Base-by-base conservation (phyloP, 1,140 invertebrate genomes). In the Armadillidium nasatum region DNA sequence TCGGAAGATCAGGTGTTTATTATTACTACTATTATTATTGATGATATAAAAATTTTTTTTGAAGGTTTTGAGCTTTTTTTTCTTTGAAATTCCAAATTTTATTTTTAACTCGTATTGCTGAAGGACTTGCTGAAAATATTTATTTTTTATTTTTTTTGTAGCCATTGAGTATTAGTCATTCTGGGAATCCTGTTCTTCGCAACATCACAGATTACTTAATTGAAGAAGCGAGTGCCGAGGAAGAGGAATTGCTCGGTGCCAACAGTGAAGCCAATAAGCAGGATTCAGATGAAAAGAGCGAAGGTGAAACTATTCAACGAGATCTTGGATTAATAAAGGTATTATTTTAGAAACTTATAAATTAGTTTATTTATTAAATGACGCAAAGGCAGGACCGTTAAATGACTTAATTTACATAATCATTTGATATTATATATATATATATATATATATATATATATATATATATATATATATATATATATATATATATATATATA, bases 161-260 rank as follows among this genome's bases (percentile, higher is more conserved):
- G 79, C 69, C 78, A 72, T 72, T 78, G 45, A 78, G 75, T 33
- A 72, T 92, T 68, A 87, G 94, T 7, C 90, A 92, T 33, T 96
- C 95, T 0, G 93, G 92, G 81, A 99, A 99, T 87, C 97, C 97
- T 6, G 91, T 99, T 11, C 86, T 99, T 77, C 93, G 96, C 82
- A 98, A 98, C 83, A 98, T 99, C 74, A 98, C 96, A 0, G 96
- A 99, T 84, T 98, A 96, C 85, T 86, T 99, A 19, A 98, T 99
- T 77, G 97, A 99, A 85, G 97, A 99, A 87, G 95, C 95, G 0
- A 96, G 93, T 22, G 97, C 95, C 13, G 97, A 99, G 86, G 97
- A 99, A 84, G 97, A 99, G 83, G 96, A 98, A 84, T 86, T 98
- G 0, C 84, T 99, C 7, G 96, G 96, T 15, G 85, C 93, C 68